Conservation (phyloP, 2,888 invertebrate genomes). For the Argynnis bischoffii region DNA sequence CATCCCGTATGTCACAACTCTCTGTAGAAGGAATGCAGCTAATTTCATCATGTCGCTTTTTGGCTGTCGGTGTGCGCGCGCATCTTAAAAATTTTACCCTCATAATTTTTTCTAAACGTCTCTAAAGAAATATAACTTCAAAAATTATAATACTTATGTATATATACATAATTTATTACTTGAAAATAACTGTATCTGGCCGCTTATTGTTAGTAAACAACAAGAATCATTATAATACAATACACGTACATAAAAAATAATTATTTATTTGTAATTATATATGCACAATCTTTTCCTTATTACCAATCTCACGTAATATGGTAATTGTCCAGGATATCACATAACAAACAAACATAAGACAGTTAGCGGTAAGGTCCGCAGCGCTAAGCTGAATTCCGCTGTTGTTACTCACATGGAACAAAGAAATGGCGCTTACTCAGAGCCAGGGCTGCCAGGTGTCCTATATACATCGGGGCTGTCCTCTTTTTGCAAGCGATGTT, state of each 20-base stretch:
- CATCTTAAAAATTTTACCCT: too few species aligned
- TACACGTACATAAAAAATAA: constrained; percentile 24
- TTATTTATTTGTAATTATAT: constrained; percentile 23
- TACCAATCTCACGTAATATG: constrained; percentile 36
- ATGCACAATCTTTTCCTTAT: constrained; percentile 33
- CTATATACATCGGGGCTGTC: constrained; percentile 17
- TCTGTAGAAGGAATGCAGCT: too few species aligned
- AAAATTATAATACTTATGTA: constrained; percentile 5
- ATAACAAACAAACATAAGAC: constrained; percentile 25
- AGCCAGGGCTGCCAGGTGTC: constrained; percentile 26
- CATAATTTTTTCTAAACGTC: too few species aligned
- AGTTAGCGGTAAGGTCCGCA: constrained; percentile 22
- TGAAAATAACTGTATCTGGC: not conserved
- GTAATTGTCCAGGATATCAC: constrained; percentile 34
- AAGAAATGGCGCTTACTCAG: constrained; percentile 41
- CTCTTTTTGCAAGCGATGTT: constrained; percentile 22
- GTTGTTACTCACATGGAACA: constrained; percentile 50
- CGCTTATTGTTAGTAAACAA: constrained; percentile 17
- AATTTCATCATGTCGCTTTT: too few species aligned
- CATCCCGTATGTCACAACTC: too few species aligned
- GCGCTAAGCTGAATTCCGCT: constrained; percentile 42
- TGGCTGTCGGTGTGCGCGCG: too few species aligned
- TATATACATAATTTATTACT: not conserved
- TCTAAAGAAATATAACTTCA: too few species aligned
- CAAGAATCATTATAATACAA: constrained; percentile 9